These are phyloP conservation scores for Halyomorpha halys DNA, from an alignment of 1,140 invertebrate species.

Conservation along the genomic window DNA sequence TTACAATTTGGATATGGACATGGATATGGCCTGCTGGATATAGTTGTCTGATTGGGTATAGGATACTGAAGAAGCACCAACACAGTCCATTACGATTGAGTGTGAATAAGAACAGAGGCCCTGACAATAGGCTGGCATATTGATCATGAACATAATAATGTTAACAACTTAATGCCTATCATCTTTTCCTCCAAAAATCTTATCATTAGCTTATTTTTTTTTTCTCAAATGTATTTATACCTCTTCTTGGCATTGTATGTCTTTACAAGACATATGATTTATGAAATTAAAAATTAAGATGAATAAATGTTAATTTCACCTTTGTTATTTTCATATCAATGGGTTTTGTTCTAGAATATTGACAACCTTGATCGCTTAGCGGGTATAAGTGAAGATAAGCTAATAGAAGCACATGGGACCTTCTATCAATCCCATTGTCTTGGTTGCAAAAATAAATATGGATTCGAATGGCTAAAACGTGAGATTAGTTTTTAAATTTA, in stretches of 20 bases:
- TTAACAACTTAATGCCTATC: too few species aligned
- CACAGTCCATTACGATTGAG: too few species aligned
- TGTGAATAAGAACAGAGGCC: too few species aligned
- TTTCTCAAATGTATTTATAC: neutral
- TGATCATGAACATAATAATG: too few species aligned
- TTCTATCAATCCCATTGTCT: constrained; percentile 83
- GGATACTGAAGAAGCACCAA: too few species aligned
- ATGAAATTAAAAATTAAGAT: neutral
- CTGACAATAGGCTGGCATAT: too few species aligned
- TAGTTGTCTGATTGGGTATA: too few species aligned
- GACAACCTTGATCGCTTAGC: constrained; percentile 83
- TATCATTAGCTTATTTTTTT: neutral
- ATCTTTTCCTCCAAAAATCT: neutral
- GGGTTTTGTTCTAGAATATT: constrained; percentile 55
- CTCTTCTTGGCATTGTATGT: neutral
- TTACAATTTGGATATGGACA: too few species aligned
- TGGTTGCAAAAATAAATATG: constrained; percentile 60
- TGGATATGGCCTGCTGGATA: too few species aligned
- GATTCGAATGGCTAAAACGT: constrained; percentile 63
- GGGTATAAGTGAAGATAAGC: constrained; percentile 63
- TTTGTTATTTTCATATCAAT: neutral
- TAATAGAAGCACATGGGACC: constrained; percentile 90
- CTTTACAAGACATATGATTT: too few species aligned
- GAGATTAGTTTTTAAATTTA: neutral
- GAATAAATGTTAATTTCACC: neutral